Evolutionary conservation across 1,140 invertebrate species (phyloP), one percentile per base, ranked within the genome.

Genomic region (Apis dorsata): DNA sequence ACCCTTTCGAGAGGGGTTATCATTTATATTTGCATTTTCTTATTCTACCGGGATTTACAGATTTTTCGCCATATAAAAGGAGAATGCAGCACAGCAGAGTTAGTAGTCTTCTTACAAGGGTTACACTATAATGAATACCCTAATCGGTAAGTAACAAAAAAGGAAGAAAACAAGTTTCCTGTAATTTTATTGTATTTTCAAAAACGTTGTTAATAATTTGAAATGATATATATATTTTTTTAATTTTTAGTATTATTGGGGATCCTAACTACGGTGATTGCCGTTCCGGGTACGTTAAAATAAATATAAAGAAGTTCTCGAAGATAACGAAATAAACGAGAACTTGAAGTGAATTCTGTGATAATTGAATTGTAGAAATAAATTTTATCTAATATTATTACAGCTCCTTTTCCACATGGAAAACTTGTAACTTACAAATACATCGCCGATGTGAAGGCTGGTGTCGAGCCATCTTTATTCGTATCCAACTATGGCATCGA

Each of bases 351-450:
- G 12, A 24, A 53, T 63, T 8, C 19, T 8, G 5, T 28, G 3
- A 24, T 2, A 24, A 57, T 13, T 15, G 5, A 49, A 3, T 53
- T 21, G 21, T 15, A 19, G 49, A 12, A 49, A 71, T 34, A 60
- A 71, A 65, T 11, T 69, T 73, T 66, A 57, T 74, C 28, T 15
- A 28, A 63, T 75, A 34, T 79, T 75, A 62, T 88, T 72, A 19
- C 75, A 92, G 90, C 74, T 8, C 85, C 85, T 70, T 88, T 92
- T 34, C 93, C 91, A 10, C 81, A 84, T 57, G 91, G 86, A 68
- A 93, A 93, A 89, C 90, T 89, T 51, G 57, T 93, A 2, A 81
- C 92, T 21, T 94, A 93, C 85, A 89, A 93, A 60, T 94, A 94
- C 77, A 81, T 88, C 34, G 92, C 90, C 24, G 88, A 90, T 44